phyloP scores from a whole-genome alignment of 2,113 vertebrate species.

The rabbit (Oryctolagus cuniculus) region DNA sequence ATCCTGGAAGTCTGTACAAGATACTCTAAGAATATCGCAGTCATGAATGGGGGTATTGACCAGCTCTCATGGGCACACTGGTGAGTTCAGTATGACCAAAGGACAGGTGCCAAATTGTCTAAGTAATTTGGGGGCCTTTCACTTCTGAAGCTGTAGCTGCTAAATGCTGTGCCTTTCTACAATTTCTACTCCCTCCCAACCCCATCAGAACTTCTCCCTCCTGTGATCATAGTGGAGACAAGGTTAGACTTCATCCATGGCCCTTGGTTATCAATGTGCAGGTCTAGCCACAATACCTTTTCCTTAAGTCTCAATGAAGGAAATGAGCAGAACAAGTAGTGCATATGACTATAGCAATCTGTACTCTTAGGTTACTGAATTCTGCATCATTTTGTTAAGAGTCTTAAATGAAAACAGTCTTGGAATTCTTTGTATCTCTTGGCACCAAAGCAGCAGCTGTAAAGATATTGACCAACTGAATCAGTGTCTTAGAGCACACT shows the following conservation, averaged over 20 bases:
- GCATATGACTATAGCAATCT: not conserved
- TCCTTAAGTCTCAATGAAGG: not conserved
- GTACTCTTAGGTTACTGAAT: not conserved
- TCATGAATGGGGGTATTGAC: not conserved
- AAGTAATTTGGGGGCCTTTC: not conserved
- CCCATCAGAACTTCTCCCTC: not conserved
- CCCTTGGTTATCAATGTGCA: not conserved
- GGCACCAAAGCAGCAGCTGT: not conserved
- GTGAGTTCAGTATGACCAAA: not conserved
- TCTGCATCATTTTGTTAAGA: not conserved
- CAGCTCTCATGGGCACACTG: not conserved
- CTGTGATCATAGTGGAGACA: not conserved
- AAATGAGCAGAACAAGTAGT: not conserved
- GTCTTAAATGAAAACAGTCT: conserved; percentile 8
- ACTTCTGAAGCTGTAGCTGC: not conserved
- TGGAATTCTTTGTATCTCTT: not conserved
- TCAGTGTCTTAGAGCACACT: not conserved
- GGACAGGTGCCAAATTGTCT: too few relatives aligned
- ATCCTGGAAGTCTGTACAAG: not conserved
- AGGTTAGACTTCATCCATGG: not conserved
- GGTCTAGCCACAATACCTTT: not conserved
- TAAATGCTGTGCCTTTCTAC: not conserved
- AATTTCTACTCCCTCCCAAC: not conserved
- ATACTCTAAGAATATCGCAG: not conserved
- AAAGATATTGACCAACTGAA: conserved; percentile 27